These are phyloP conservation scores for Lagopus muta DNA, from an alignment of 2,113 vertebrate species.

Conservation along the genomic window DNA sequence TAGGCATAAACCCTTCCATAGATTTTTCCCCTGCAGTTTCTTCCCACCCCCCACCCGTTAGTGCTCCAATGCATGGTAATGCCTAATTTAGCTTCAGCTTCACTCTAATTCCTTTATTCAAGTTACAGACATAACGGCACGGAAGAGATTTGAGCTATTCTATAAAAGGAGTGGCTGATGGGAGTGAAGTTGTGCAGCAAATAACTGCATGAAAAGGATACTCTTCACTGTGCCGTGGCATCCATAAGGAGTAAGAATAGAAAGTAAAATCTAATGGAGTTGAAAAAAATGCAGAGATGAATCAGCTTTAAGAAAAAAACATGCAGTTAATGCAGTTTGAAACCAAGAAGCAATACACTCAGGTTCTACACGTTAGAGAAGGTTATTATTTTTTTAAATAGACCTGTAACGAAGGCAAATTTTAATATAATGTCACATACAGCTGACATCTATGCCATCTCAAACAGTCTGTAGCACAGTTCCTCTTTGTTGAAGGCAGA, in stretches of 20 bases:
- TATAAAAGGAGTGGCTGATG: conserved; percentile 29
- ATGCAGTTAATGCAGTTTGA: conserved; percentile 7
- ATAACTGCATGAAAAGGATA: conserved; percentile 39
- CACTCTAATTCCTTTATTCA: conserved; percentile 47
- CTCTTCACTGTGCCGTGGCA: neutral
- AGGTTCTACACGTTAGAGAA: neutral
- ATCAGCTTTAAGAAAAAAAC: conserved; percentile 36
- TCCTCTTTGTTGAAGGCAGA: neutral
- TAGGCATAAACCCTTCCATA: neutral
- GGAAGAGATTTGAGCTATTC: conserved; percentile 4
- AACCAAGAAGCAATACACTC: neutral
- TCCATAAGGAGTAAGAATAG: conserved; percentile 36
- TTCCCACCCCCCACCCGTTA: neutral
- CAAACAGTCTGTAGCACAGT: neutral
- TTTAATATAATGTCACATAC: neutral
- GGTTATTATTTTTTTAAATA: conserved; percentile 12
- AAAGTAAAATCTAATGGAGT: conserved; percentile 56
- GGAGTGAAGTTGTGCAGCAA: conserved; percentile 22
- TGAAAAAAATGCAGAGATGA: conserved; percentile 46
- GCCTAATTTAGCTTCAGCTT: conserved; percentile 43
- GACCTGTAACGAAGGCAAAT: neutral
- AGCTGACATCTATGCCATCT: neutral
- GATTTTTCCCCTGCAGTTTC: neutral
- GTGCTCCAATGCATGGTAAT: neutral
- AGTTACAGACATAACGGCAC: neutral